Evolutionary conservation across 2,113 vertebrate genomes (phyloP).

Genomic region (Podarcis cretensis): DNA sequence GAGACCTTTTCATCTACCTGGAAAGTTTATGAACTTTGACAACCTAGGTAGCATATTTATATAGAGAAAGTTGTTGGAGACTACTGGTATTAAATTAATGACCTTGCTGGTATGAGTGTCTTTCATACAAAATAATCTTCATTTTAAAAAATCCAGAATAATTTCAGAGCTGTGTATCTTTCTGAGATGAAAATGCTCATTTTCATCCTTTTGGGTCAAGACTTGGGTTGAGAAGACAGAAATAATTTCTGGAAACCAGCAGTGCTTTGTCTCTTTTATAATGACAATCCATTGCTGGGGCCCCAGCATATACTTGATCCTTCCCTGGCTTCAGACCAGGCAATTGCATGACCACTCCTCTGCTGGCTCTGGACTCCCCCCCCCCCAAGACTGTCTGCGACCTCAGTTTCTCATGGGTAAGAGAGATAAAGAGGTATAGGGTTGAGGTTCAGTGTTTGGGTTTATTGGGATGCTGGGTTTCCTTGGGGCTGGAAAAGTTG

Average conservation of each 20-base stretch:
- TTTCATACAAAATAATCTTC: neutral
- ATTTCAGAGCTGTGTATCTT: neutral
- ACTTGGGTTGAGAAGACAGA: neutral
- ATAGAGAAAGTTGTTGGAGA: neutral
- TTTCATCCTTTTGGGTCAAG: neutral
- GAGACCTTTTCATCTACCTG: no score
- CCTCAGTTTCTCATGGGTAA: no score
- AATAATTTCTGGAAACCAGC: neutral
- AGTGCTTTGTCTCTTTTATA: conserved; percentile 24
- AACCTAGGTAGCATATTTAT: neutral
- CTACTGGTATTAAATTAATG: neutral
- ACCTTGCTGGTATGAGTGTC: no score
- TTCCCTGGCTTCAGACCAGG: no score
- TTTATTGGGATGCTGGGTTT: neutral
- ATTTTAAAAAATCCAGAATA: neutral
- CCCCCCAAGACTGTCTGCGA: no score
- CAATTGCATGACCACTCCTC: neutral
- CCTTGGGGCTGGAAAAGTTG: neutral
- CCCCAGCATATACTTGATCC: no score
- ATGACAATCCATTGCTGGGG: conserved; percentile 16
- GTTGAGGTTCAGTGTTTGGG: neutral
- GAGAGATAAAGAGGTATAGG: neutral
- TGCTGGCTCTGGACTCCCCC: neutral
- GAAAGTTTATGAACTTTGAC: neutral
- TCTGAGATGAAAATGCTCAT: neutral